Conservation (phyloP, 2,113 vertebrate species). For the Euleptes europaea region DNA sequence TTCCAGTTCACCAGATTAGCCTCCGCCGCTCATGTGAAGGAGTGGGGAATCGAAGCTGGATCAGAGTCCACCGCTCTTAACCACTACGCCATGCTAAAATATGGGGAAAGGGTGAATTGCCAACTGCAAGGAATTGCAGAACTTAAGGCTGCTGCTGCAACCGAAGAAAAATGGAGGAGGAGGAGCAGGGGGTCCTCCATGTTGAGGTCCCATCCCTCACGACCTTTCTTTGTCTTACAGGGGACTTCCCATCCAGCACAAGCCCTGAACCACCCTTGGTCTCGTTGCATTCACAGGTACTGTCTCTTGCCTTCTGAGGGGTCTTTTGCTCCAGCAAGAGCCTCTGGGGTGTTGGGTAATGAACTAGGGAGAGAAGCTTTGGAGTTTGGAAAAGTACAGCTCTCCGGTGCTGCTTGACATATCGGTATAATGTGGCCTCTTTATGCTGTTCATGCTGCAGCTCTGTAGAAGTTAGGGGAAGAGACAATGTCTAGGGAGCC, state of each 20-base stretch:
- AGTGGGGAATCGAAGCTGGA: too few species aligned
- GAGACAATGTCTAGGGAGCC: not conserved
- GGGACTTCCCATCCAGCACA: not conserved
- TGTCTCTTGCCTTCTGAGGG: not conserved
- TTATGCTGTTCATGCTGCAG: not conserved
- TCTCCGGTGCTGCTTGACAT: not conserved
- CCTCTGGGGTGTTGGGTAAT: not conserved
- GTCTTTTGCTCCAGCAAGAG: not conserved
- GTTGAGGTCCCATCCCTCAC: not conserved
- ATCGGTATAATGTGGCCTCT: not conserved
- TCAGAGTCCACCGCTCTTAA: too few species aligned
- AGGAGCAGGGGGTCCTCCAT: too few species aligned
- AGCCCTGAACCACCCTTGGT: not conserved
- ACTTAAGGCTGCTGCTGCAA: not conserved
- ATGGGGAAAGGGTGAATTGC: not conserved
- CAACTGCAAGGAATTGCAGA: not conserved
- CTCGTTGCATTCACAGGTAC: constrained; percentile 1
- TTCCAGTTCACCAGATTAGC: too few species aligned
- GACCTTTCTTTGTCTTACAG: not conserved
- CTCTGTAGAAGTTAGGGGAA: not conserved
- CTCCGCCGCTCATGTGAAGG: too few species aligned
- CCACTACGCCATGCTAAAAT: not conserved
- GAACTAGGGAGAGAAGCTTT: not conserved
- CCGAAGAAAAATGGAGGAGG: not conserved
- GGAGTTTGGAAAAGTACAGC: not conserved